Percentiles rank a stretch among this genome's conserved stretches.
Evolutionary conservation across 1,140 invertebrate species (phyloP).

Genomic region (Scaptomyza hsui): DNA sequence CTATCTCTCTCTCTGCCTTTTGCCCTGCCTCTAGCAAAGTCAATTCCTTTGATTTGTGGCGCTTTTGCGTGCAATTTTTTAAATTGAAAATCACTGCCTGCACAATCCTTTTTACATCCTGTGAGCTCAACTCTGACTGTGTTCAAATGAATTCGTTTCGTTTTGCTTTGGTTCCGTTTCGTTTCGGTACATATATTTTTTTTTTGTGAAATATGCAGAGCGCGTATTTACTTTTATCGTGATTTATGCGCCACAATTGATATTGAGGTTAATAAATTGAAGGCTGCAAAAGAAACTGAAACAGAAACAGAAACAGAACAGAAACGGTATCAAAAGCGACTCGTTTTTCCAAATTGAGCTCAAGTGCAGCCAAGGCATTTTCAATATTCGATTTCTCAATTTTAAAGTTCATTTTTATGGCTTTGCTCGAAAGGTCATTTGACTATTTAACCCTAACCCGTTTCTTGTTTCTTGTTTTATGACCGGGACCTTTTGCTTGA

Average conservation of each 20-base stretch:
- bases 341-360: constrained; percentile 75
- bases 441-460: constrained; percentile 68
- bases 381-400: constrained; percentile 36
- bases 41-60: constrained; percentile 82
- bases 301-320: constrained; percentile 14
- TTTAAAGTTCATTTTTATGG: constrained; percentile 58
- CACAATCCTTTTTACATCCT: constrained; percentile 80
- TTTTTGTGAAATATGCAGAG: constrained; percentile 67
- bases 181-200: constrained; percentile 20
- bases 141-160: constrained; percentile 74
- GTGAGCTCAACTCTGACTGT: constrained; percentile 37
- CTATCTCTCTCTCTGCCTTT: not conserved
- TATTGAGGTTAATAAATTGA: constrained; percentile 82
- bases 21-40: constrained; percentile 51
- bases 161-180: constrained; percentile 33
- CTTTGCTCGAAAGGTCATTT: constrained; percentile 42
- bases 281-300: constrained; percentile 51
- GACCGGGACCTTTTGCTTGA: constrained; percentile 38
- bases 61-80: constrained; percentile 82
- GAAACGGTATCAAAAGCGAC: constrained; percentile 17
- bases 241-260: constrained; percentile 80
- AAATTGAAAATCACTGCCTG: constrained; percentile 81
- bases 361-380: constrained; percentile 70
- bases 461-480: constrained; percentile 33
- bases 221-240: constrained; percentile 80